A percentile compares a stretch with the other conserved stretches of the same genome.
Conservation (phyloP, 2,113 vertebrate species). For the Tor tambroides region DNA sequence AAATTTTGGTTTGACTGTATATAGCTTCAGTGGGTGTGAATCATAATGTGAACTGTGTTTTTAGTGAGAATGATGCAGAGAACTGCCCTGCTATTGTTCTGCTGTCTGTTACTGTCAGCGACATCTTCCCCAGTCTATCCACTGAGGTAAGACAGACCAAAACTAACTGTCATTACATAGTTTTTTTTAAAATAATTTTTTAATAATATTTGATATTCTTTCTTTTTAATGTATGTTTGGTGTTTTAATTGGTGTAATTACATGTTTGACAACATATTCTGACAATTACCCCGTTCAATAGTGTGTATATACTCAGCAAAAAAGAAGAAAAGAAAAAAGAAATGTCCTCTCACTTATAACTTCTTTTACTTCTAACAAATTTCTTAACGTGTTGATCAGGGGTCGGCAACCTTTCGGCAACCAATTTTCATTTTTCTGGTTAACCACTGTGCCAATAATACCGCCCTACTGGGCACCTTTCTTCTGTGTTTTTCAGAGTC, state of each 20-base stretch:
- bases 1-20: too few species aligned
- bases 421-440: too few species aligned
- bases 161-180: background rate
- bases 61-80: conserved; percentile 80
- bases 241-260: background rate
- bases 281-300: background rate
- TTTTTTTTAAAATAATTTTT: too few species aligned
- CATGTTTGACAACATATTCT: background rate
- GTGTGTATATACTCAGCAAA: background rate
- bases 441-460: too few species aligned
- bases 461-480: background rate
- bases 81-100: conserved; percentile 80
- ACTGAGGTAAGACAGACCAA: conserved; percentile 79
- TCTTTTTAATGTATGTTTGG: background rate
- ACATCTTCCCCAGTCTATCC: conserved; percentile 80
- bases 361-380: too few species aligned
- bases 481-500: background rate
- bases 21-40: conserved; percentile 60
- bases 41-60: conserved; percentile 66
- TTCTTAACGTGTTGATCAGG: too few species aligned
- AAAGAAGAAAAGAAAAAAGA: too few species aligned
- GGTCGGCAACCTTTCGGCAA: too few species aligned
- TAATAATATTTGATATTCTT: background rate
- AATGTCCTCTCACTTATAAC: too few species aligned
- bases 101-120: conserved; percentile 79